phyloP scores from a whole-genome alignment of 1,140 invertebrate species.

The Drosophila varians region DNA sequence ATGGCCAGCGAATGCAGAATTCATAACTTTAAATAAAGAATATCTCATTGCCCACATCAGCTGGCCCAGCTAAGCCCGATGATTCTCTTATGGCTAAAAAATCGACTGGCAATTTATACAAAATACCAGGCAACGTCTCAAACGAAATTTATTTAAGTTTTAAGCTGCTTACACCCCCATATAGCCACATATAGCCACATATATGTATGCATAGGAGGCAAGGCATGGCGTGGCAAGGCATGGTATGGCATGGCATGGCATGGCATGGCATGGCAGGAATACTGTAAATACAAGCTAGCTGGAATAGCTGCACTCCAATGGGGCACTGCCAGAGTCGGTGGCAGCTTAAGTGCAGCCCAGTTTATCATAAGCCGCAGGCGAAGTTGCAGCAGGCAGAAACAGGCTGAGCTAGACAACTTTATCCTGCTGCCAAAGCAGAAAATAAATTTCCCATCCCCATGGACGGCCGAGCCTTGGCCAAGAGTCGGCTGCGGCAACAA shows the following conservation, averaged over 20 bases:
- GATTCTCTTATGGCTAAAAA: conserved; percentile 13
- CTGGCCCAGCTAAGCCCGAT: conserved; percentile 22
- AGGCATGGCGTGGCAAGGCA: too few species aligned
- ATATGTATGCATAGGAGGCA: too few species aligned
- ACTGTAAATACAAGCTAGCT: conserved; percentile 50
- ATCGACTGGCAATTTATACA: conserved; percentile 49
- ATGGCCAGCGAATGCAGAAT: neutral
- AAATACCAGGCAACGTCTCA: conserved; percentile 15
- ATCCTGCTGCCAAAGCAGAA: conserved; percentile 61
- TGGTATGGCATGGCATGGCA: too few species aligned
- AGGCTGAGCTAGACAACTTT: conserved; percentile 61
- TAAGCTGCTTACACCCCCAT: conserved; percentile 58
- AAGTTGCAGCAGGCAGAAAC: conserved; percentile 26
- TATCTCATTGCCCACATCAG: conserved; percentile 10
- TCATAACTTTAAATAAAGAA: neutral
- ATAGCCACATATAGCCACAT: neutral
- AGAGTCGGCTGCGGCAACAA: conserved; percentile 54
- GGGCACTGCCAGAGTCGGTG: neutral
- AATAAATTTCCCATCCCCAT: conserved; percentile 56
- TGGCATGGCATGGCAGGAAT: neutral
- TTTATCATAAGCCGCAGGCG: conserved; percentile 66
- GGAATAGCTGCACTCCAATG: conserved; percentile 43
- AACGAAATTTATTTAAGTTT: conserved; percentile 72
- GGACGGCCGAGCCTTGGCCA: neutral
- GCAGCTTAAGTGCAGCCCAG: conserved; percentile 62